Conservation (phyloP, 2,888 invertebrate genomes). For the Lepas anatifera region DNA sequence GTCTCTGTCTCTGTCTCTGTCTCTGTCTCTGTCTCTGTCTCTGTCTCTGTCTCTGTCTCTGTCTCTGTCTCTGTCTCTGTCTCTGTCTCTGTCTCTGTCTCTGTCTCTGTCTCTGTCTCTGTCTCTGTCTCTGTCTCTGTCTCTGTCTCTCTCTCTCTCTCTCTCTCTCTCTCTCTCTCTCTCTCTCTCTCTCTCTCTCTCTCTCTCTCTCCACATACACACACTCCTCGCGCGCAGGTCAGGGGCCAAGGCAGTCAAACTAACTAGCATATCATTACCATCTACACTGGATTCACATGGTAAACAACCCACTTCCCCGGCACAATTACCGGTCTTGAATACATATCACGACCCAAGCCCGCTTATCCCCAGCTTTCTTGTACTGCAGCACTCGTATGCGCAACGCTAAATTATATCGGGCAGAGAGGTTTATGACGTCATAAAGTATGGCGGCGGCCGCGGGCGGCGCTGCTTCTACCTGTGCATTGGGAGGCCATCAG, state of each 20-base stretch:
- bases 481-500: not conserved
- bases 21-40: too few species aligned
- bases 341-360: not conserved
- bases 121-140: too few species aligned
- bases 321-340: too few species aligned
- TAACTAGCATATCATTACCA: constrained; percentile 4
- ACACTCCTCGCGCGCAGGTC: not conserved
- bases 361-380: not conserved
- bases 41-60: too few species aligned
- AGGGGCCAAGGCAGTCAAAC: not conserved
- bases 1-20: too few species aligned
- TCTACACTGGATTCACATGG: constrained; percentile 9
- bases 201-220: not conserved
- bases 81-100: too few species aligned
- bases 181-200: too few species aligned
- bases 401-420: not conserved
- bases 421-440: not conserved
- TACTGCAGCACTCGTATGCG: not conserved
- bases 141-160: too few species aligned
- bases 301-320: not conserved
- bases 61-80: too few species aligned
- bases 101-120: too few species aligned
- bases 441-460: not conserved
- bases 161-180: too few species aligned
- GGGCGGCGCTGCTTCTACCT: not conserved